Evolutionary conservation across 2,113 vertebrate genomes (phyloP), one percentile per base, ranked within the genome.

Genomic region (Oncorhynchus clarkii): DNA sequence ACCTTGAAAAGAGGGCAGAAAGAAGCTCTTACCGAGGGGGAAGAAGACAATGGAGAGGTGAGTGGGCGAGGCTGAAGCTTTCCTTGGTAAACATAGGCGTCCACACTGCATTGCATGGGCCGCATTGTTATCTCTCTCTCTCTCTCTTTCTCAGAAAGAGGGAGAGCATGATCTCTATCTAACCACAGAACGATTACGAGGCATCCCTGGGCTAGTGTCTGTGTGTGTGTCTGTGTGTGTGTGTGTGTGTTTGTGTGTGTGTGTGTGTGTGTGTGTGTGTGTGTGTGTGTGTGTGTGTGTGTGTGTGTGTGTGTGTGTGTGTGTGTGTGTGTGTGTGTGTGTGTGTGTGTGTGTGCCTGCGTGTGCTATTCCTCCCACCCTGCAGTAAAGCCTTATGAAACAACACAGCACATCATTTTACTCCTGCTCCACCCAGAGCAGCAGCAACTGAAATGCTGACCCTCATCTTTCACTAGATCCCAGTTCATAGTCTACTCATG

Each of bases 391-490:
- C 80, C 79, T 65, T 82, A 80, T 85, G 86, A 88, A 87, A 90
- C 82, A 87, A 88, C 85, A 78, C 76, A 73, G 82, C 86, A 79
- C 81, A 87, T 85, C 77, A 86, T 82, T 83, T 79, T 81, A 74
- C 73, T 9, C 67, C 45, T 51, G 48, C 27, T 57, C 72, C 85
- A 24, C 71, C 88, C 85, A 85, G 76, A 90, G 89, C 88, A 91
- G 89, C 89, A 90, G 85, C 89, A 85, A 88, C 84, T 84, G 84
- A 90, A 92, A 89, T 84, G 90, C 88, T 91, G 87, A 91, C 88
- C 90, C 84, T 88, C 86, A 81, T 88, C 88, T 88, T 89, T 90
- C 86, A 78, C 82, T 77, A 80, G 83, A 87, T 60, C 88, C 80
- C 79, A 82, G 87, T 82, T 81, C 83, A 82, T 79, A 69, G 76